Conservation (phyloP, 2,888 invertebrate genomes). For the Eudasyphora cyanicolor region DNA sequence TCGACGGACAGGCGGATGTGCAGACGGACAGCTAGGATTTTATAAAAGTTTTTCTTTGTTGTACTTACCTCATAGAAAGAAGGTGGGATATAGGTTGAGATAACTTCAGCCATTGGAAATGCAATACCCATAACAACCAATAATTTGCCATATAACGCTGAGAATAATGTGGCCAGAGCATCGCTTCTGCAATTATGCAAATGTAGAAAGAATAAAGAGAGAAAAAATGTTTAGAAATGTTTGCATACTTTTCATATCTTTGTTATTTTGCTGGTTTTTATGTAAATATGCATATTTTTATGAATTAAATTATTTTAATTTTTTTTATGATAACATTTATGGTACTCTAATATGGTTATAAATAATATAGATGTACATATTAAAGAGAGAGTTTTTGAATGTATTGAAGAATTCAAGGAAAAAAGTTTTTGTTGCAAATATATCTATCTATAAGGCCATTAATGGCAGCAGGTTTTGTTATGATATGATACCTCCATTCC, state of each 20-base stretch:
- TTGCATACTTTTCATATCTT: background rate
- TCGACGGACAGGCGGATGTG: too few relatives aligned
- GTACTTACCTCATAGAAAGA: slow-evolving; percentile 92
- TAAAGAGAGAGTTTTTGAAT: background rate
- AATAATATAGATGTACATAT: background rate
- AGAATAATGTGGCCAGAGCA: slow-evolving; percentile 92
- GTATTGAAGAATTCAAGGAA: background rate
- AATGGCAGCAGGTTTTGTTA: too few relatives aligned
- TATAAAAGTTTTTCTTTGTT: background rate
- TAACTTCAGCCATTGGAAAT: slow-evolving; percentile 97
- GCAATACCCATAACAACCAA: slow-evolving; percentile 97
- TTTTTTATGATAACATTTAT: slow-evolving; percentile 41
- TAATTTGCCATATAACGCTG: slow-evolving; percentile 95
- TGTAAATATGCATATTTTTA: background rate
- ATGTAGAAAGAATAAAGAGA: slow-evolving; percentile 33
- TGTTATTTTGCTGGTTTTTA: background rate
- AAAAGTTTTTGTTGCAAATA: too few relatives aligned
- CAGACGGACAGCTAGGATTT: background rate
- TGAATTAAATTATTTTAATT: slow-evolving; percentile 41
- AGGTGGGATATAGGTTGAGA: slow-evolving; percentile 95
- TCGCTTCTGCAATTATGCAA: slow-evolving; percentile 84
- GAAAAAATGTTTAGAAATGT: slow-evolving; percentile 15
- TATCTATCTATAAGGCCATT: too few relatives aligned
- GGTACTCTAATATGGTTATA: slow-evolving; percentile 6
- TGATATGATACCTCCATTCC: too few relatives aligned